Base-by-base conservation (phyloP, 2,888 invertebrate genomes). In the Pachycephus smyrnensis region DNA sequence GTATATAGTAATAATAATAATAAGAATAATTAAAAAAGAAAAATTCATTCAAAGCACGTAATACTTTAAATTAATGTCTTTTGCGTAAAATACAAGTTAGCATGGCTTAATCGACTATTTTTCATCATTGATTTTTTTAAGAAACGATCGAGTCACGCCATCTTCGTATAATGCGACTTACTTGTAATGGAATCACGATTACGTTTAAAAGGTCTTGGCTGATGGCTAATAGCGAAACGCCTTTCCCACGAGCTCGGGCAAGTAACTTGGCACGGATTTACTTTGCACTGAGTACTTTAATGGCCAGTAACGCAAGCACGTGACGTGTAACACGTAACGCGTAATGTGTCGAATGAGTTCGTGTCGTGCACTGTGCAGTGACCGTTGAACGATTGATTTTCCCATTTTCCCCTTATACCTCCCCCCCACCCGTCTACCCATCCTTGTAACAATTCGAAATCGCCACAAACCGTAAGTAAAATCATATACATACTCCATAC, bases 91-190 rank as follows among this genome's bases (percentile, higher is more conserved):
- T 23, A 55, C 1, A 55, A 55, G 23, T 55, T 55, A 55, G 9
- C 55, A 9, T 55, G 23, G 55, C 9, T 15, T 23, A 23, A 55
- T 23, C 23, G 23, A 55, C 55, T 55, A 23, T 9, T 23, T 2
- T 55, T 55, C 55, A 2, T 55, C 55, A 55, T 55, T 55, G 55
- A 55, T 23, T 55, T 23, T 23, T 55, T 55, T 9, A 55, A 55
- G 81, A 86, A 84, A 82, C 85, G 84, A 85, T 84, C 84, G 80
- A 85, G 86, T 87, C 87, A 87, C 87, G 87, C 87, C 84, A 87
- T 83, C 84, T 77, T 84, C 81, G 81, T 82, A 82, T 81, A 83
- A 81, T 81, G 82, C 81, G 80, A 76, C 79, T 81, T 75, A 75
- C 77, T 80, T 79, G 77, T 86, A 87, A 87, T 84, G 82, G 80